Conservation (phyloP, 2,113 vertebrate species). For the Tyrannus savana region DNA sequence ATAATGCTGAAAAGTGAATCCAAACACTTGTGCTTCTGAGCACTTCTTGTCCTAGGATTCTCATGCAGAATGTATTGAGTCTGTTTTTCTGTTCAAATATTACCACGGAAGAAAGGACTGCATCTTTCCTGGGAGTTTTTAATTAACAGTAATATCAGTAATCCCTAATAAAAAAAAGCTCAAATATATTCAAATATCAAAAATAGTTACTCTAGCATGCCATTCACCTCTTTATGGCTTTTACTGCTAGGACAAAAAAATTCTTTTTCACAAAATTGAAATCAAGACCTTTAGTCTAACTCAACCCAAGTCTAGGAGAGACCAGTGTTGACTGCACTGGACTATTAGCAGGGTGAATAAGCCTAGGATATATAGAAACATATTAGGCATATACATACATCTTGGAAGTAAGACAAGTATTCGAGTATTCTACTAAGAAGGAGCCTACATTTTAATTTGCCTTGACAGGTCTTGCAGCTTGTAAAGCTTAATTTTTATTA, state of each 20-base stretch:
- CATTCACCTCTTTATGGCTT: not conserved
- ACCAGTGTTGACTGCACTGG: not conserved
- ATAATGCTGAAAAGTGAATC: not conserved
- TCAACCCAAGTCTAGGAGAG: not conserved
- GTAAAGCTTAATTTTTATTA: not conserved
- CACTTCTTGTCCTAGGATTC: not conserved
- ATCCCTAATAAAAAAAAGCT: not conserved
- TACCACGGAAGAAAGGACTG: not conserved
- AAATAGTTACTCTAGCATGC: not conserved
- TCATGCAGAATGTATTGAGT: not conserved
- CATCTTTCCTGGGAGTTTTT: not conserved
- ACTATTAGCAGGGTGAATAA: not conserved
- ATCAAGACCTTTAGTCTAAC: not conserved
- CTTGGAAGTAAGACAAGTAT: not conserved
- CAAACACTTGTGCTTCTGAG: not conserved
- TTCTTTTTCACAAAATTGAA: not conserved
- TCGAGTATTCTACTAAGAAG: not conserved
- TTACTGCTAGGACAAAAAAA: not conserved
- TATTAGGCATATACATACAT: not conserved
- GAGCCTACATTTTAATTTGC: not conserved
- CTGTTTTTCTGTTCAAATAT: not conserved
- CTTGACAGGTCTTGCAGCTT: not conserved
- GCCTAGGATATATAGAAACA: not conserved
- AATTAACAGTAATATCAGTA: not conserved
- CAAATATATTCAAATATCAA: not conserved